These are phyloP conservation scores for Drosophila ironensis DNA, from an alignment of 1,140 invertebrate species.

Conservation along the genomic window DNA sequence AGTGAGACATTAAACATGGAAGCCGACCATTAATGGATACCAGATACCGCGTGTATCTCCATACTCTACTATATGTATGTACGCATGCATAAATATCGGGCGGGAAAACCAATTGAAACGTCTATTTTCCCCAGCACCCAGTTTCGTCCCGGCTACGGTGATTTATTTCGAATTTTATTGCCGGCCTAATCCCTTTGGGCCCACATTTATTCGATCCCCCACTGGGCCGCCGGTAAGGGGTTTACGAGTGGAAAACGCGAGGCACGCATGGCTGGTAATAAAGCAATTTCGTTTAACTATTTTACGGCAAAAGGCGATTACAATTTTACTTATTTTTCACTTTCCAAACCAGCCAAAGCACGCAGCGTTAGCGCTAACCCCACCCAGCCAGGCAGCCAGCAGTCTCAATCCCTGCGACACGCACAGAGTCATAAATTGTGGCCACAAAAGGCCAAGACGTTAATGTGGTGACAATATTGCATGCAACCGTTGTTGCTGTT, in stretches of 20 bases:
- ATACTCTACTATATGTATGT: background rate
- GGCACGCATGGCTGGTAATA: constrained; percentile 57
- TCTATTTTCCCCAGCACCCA: constrained; percentile 9
- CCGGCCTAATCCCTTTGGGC: constrained; percentile 32
- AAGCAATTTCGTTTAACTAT: constrained; percentile 71
- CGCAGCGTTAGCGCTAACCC: constrained; percentile 7
- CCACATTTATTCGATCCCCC: constrained; percentile 21
- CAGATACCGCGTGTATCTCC: background rate
- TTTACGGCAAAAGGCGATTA: constrained; percentile 76
- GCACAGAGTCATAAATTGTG: constrained; percentile 73
- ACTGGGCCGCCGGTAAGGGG: constrained; percentile 35
- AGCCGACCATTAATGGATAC: constrained; percentile 29
- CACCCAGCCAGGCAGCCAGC: constrained; percentile 10
- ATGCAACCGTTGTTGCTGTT: constrained; percentile 54
- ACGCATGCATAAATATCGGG: background rate
- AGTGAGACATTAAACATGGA: constrained; percentile 63
- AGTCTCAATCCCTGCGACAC: constrained; percentile 40
- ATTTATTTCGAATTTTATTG: constrained; percentile 41
- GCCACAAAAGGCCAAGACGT: constrained; percentile 78
- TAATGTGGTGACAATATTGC: constrained; percentile 80
- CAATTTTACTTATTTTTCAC: constrained; percentile 77
- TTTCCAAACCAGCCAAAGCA: constrained; percentile 58
- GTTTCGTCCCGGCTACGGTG: constrained; percentile 2
- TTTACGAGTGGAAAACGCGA: constrained; percentile 26
- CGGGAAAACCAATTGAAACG: constrained; percentile 34